Base-by-base conservation (phyloP, 1,140 invertebrate genomes). In the Piezodorus guildinii region DNA sequence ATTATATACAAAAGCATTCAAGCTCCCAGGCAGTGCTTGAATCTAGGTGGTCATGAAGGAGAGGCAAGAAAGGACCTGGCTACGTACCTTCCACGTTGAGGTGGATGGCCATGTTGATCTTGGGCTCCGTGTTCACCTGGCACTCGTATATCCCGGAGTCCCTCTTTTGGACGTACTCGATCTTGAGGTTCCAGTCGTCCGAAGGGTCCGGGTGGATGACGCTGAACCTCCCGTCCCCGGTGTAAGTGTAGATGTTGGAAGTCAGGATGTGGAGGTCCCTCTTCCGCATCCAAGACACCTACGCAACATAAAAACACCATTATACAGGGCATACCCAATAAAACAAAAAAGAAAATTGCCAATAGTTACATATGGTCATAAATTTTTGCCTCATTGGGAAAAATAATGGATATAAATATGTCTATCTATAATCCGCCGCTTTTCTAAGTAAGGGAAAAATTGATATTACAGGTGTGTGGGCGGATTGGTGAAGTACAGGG, bases 241-340 rank as follows among this genome's bases (percentile, higher is more conserved):
- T 93, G 74, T 93, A 94, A 16, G 88, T 90, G 73, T 86, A 86
- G 64, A 88, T 85, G 69, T 86, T 87, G 0, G 88, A 90, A 1
- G 90, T 94, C 60, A 94, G 77, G 71, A 94, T 92, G 73, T 94
- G 91, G 23, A 93, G 79, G 76, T 94, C 91, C 12, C 88, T 79
- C 72, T 92, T 91, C 15, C 91, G 78, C 82, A 94, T 93, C 91
- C 91, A 94, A 0, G 91, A 94, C 46, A 94, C 86, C 90, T 93
- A 78, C 12, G 65, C 66, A 14, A 27, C 63, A 64, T 12, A 15
- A 17, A 54, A 39, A 39, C 9, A 30, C 9, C 3, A 30, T n/a
- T n/a, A n/a, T n/a, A n/a, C n/a, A n/a, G n/a, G n/a, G n/a, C n/a
- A n/a, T n/a, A n/a, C n/a, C n/a, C n/a, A n/a, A n/a, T n/a, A n/a